phyloP scores from a whole-genome alignment of 2,797 vertebrate species.

The Lemur catta region DNA sequence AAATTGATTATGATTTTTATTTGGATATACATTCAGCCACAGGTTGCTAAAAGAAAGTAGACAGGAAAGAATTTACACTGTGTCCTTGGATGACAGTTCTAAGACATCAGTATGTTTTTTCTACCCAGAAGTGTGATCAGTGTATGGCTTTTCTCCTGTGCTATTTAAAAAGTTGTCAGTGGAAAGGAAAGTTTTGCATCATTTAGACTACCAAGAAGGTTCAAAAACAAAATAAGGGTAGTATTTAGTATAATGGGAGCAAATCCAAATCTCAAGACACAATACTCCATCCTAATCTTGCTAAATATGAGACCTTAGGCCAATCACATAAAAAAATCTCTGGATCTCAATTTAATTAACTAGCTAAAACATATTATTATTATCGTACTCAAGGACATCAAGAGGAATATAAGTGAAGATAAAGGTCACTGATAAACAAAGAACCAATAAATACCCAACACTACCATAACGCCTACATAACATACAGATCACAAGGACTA shows the following conservation, averaged over 20 bases:
- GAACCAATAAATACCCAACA: neutral
- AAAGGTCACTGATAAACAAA: conserved; percentile 11
- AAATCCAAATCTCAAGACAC: neutral
- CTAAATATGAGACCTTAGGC: neutral
- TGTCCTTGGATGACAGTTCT: neutral
- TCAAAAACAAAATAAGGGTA: neutral
- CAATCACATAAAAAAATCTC: conserved; percentile 1
- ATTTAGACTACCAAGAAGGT: neutral
- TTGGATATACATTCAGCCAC: neutral
- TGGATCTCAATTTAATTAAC: neutral
- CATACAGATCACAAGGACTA: neutral
- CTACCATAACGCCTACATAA: neutral
- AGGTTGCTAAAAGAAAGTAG: neutral
- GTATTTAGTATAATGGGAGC: neutral
- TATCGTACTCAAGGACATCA: neutral
- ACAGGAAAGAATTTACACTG: neutral
- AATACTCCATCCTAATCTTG: neutral
- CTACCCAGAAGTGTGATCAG: neutral
- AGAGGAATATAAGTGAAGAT: neutral
- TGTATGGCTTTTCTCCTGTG: neutral
- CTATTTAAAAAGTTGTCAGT: neutral
- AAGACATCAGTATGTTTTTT: neutral
- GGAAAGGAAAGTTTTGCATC: neutral
- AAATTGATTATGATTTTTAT: neutral
- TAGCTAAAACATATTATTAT: neutral